Evolutionary conservation across 1,140 invertebrate genomes (phyloP).

Genomic region (Ericerus pela): DNA sequence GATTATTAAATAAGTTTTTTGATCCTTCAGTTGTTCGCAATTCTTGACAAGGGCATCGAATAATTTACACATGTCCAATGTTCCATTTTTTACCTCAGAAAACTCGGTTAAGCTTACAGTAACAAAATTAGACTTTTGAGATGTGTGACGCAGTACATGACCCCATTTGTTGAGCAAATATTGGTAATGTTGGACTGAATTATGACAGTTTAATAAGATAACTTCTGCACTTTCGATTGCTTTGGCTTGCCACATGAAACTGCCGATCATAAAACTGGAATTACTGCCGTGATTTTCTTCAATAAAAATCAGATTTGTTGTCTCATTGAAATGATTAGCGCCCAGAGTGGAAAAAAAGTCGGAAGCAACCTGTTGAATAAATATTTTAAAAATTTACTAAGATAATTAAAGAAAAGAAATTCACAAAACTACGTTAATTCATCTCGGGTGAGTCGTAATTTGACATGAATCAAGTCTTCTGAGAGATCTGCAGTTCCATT

Average conservation of each 20-base stretch:
- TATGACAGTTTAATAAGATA: not conserved
- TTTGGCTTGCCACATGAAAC: not conserved
- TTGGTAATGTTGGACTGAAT: not conserved
- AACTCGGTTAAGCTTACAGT: not conserved
- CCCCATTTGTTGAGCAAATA: not conserved
- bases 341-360: not conserved
- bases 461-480: constrained; percentile 9
- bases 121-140: not conserved
- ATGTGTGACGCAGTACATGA: not conserved
- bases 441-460: not conserved
- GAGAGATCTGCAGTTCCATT: constrained; percentile 42
- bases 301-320: not conserved
- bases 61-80: not conserved
- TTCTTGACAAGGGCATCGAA: not conserved
- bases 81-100: not conserved
- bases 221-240: not conserved
- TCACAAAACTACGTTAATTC: not conserved
- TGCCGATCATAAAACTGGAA: not conserved
- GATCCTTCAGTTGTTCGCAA: not conserved
- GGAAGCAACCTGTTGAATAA: not conserved
- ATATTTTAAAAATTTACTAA: not conserved
- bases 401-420: not conserved
- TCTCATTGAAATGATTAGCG: not conserved
- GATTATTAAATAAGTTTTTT: not conserved
- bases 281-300: constrained; percentile 3